These are phyloP conservation scores for Lagocephalus sceleratus DNA, from an alignment of 2,797 vertebrate genomes.

Conservation along the genomic window DNA sequence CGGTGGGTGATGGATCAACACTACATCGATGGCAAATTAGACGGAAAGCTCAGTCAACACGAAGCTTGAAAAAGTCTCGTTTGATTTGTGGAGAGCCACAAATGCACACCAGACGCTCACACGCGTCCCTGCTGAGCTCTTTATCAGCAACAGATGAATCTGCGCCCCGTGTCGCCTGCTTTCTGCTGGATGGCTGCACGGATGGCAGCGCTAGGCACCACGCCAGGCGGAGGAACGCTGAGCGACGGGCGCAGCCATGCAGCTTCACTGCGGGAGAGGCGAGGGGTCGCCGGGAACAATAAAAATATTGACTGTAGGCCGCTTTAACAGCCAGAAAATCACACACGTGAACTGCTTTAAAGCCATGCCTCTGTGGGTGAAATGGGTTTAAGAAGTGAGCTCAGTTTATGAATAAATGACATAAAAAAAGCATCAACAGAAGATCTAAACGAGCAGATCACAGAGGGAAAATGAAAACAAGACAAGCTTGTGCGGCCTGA, in stretches of 20 bases:
- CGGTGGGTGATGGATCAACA: too few relatives aligned
- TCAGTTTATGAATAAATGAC: conserved; percentile 44
- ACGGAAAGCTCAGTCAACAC: too few relatives aligned
- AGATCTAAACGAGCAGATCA: too few relatives aligned
- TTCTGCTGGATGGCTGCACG: conserved; percentile 1
- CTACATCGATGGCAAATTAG: too few relatives aligned
- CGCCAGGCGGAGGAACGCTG: conserved; percentile 19
- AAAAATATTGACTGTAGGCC: too few relatives aligned
- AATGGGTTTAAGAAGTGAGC: conserved; percentile 23
- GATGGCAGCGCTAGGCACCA: conserved; percentile 14
- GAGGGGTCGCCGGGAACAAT: conserved; percentile 25
- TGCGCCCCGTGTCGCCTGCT: too few relatives aligned
- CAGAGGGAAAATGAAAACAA: too few relatives aligned
- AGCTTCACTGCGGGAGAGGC: not conserved
- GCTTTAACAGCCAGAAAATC: conserved; percentile 1
- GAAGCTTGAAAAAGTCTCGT: not conserved
- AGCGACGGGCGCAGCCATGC: conserved; percentile 3
- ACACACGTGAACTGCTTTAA: conserved; percentile 21
- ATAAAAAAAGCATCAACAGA: too few relatives aligned
- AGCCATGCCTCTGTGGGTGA: conserved; percentile 15
- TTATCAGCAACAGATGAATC: conserved; percentile 3
- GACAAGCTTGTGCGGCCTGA: too few relatives aligned
- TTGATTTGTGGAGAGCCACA: not conserved
- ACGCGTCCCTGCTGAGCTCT: conserved; percentile 1
- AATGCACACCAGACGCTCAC: conserved; percentile 1